Base-by-base conservation (phyloP, 1,140 invertebrate species). In the Aphelinus atriplicis region DNA sequence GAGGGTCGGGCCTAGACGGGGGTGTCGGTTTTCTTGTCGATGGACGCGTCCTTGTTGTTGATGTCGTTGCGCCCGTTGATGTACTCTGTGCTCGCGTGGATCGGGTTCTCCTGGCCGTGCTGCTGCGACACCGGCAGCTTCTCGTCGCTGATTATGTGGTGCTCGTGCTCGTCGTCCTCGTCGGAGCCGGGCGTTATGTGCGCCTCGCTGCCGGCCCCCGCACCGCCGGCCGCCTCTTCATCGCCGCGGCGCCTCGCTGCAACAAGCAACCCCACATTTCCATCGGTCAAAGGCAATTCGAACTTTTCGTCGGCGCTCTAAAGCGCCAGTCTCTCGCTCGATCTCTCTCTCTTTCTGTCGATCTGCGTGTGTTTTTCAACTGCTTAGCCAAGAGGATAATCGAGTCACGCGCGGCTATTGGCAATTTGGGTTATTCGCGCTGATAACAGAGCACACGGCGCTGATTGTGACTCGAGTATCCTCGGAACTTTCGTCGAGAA, bases 221-320 rank as follows among this genome's bases (percentile, higher is more conserved):
- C 84, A 77, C 84, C 86, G 78, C 80, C 86, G 77, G 84, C 82
- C 76, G 85, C 84, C 80, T 88, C 87, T 85, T 88, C 87, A 78
- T 88, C 87, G 80, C 85, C 83, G 75, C 86, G 84, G 81, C 86
- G 87, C 78, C 87, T 88, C 82, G 87, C 87, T 88, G 86, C 82
- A 88, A 88, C 87, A 88, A 88, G 86, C 86, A 88, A 88, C 86
- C 85, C 86, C 86, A 87, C 85, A 2, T 57, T 64, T 65, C 26
- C 78, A 88, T 88, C 86, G 87, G 87, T 88, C 86, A 88, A 77
- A 87, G 86, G 86, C 87, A 87, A 26, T 26, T 26, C 26, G 26
- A 26, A 26, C 83, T 83, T 73, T 73, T 74, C 57, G 53, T 71
- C 9, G 4, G 9, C 51, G 51, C 51, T 53, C 9, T 53, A 26